These are phyloP conservation scores for Lindbergichthys nudifrons DNA, from an alignment of 2,797 vertebrate species.

Conservation along the genomic window DNA sequence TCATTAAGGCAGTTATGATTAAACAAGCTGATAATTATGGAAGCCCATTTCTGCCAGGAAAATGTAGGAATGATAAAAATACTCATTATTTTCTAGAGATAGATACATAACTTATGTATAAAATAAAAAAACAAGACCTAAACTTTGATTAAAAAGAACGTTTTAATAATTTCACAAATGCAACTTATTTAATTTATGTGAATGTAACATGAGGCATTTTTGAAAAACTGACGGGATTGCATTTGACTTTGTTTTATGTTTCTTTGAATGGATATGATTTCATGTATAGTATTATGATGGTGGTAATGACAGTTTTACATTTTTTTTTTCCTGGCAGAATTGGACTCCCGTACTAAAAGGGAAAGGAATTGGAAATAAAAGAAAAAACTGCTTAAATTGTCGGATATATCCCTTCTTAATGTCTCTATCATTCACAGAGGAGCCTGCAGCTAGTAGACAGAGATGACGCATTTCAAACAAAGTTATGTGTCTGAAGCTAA, in stretches of 20 bases:
- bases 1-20: not conserved
- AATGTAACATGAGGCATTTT: no score
- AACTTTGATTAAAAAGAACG: not conserved
- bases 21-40: not conserved
- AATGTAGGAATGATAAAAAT: not conserved
- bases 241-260: not conserved
- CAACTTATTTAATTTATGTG: not conserved
- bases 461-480: not conserved
- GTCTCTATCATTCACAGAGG: not conserved
- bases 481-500: constrained; percentile 18
- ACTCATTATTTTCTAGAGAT: no score
- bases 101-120: no score
- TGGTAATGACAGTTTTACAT: no score
- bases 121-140: not conserved
- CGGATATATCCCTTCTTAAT: constrained; percentile 9
- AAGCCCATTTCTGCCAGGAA: not conserved
- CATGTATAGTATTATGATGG: no score
- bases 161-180: not conserved
- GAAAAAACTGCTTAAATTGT: not conserved
- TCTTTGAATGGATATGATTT: not conserved
- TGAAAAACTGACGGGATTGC: no score
- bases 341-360: not conserved
- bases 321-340: not conserved
- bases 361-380: not conserved
- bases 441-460: not conserved